Evolutionary conservation across 1,140 invertebrate genomes (phyloP), one percentile per base, ranked within the genome.

Genomic region (Aphelinus certus): DNA sequence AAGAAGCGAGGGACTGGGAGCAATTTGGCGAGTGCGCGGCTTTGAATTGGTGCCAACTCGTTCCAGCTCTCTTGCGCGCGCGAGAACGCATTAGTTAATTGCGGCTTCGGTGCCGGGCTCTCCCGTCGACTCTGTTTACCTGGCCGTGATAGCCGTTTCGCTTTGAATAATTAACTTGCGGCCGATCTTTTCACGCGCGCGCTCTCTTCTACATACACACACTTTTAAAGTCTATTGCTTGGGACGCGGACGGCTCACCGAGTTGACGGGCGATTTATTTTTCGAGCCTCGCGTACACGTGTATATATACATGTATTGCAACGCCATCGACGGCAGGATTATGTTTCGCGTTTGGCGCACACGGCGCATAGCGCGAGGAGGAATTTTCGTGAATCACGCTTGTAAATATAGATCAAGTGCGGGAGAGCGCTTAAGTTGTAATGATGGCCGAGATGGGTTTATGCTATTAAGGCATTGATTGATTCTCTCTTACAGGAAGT

Each of bases 41-140:
- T 82, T 81, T 86, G 84, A 87, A 85, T 83, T 77, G 81, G 83
- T 85, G 85, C 84, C 85, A 87, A 53, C 78, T 80, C 71, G 84
- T 85, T 80, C 77, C 79, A 75, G 58, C 69, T 62, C 51, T 61
- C 62, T 68, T 53, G 66, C 76, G 62, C 71, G n/a, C 60, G 60
- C n/a, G 3, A 43, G 26, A 78, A 79, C 70, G 78, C 81, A 83
- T 84, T 84, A 83, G 81, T 80, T 84, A 81, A 84, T 84, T 83
- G 78, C 71, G 57, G 63, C 47, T 66, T 73, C 64, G 64, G 49
- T 66, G 53, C 26, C 72, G 70, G 76, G 47, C 9, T 6, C 53
- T 42, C 43, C n/a, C 2, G 48, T 43, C 48, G 6, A 3, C 49
- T 58, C 45, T 53, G 7, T 67, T 55, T 67, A 58, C 48, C 48